phyloP scores from a whole-genome alignment of 2,797 vertebrate genomes.

The Gymnoscopelus microlampas region DNA sequence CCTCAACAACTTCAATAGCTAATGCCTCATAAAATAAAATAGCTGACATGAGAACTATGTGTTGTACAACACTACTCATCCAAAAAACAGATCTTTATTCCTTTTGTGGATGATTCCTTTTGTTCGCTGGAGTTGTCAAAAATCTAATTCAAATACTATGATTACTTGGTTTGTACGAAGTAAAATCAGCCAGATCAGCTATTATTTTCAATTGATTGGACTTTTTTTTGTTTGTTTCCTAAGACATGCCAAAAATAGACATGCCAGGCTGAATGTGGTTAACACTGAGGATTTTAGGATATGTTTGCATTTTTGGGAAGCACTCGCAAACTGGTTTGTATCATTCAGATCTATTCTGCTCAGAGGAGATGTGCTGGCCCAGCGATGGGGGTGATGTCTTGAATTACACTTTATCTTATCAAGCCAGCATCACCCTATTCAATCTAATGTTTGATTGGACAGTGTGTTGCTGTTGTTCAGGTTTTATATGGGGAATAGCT shows the following conservation, averaged over 20 bases:
- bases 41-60: neutral
- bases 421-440: conserved; percentile 62
- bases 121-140: conserved; percentile 16
- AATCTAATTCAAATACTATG: conserved; percentile 30
- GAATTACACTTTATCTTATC: conserved; percentile 72
- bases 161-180: conserved; percentile 27
- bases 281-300: too few relatives aligned
- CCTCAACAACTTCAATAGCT: neutral
- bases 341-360: conserved; percentile 52
- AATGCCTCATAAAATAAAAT: neutral
- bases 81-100: conserved; percentile 22
- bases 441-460: conserved; percentile 65
- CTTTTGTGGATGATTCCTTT: conserved; percentile 15
- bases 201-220: too few relatives aligned
- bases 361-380: conserved; percentile 63
- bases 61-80: neutral
- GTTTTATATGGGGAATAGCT: conserved; percentile 65
- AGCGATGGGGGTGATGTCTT: conserved; percentile 72
- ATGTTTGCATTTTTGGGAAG: neutral
- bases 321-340: conserved; percentile 60
- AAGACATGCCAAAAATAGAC: neutral
- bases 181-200: too few relatives aligned
- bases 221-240: too few relatives aligned
- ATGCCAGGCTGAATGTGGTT: neutral
- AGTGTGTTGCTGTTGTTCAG: conserved; percentile 11